Evolutionary conservation across 2,888 invertebrate genomes (phyloP), one percentile per base, ranked within the genome.

Genomic region (Netelia fuscicornis): DNA sequence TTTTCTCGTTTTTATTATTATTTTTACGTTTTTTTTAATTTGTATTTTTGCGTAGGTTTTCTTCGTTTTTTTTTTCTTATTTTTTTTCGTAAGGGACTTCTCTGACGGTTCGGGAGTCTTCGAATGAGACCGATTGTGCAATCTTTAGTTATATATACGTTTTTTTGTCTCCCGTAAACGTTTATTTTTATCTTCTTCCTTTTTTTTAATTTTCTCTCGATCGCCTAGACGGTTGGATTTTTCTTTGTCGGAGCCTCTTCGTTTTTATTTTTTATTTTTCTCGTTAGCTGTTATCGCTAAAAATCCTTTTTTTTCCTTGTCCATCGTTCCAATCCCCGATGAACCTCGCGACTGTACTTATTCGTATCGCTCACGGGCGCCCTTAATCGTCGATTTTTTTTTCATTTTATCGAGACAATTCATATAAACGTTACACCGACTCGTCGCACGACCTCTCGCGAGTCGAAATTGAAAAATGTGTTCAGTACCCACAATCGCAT

Each of bases 61-160:
- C 5, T 30, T 17, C 17, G n/a, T 17, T 30, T 25, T 77, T 56
- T 17, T 17, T 17, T 17, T 17, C 0, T 17, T 17, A 0, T 20
- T 56, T 58, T 67, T 68, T 74, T 48, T 23, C 68, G 20, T 30
- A 67, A 54, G 52, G 9, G 81, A 84, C 83, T 83, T 86, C 77
- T 78, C 54, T 54, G 58, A 84, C 65, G 84, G 79, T 48, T 83
- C 54, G 83, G 84, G 86, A 90, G 88, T 89, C 87, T 85, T 89
- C 89, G 88, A 88, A 90, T 87, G 89, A 90, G 90, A 91, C 90
- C 90, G 89, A 90, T 90, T 90, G 90, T 91, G 90, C 90, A 91
- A 90, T 91, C 89, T 86, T 87, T 91, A 91, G 90, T 68, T 76
- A 81, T 85, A 81, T 85, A 76, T 23, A 23, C 65, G 60, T 75